Percentiles rank a stretch among this genome's conserved stretches.
These are phyloP conservation scores for Microctonus aethiopoides DNA, from an alignment of 2,888 invertebrate species.

Conservation along the genomic window DNA sequence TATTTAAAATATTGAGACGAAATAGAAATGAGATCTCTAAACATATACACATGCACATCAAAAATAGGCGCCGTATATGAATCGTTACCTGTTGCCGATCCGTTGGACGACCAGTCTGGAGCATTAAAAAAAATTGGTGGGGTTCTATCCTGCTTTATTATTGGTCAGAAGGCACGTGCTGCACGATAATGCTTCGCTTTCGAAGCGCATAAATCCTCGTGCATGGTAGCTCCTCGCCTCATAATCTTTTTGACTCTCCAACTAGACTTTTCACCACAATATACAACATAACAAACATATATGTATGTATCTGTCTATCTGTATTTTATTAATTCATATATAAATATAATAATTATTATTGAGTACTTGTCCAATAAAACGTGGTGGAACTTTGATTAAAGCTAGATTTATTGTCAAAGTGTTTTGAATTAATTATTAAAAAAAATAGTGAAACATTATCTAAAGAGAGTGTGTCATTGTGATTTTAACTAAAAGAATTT, in stretches of 20 bases:
- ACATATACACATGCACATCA: constrained; percentile 5
- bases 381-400: no score
- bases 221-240: constrained; percentile 46
- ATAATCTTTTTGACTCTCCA: constrained; percentile 56
- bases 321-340: no score
- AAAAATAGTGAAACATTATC: background rate
- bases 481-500: background rate
- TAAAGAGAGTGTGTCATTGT: background rate
- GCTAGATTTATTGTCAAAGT: no score
- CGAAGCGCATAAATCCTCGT: constrained; percentile 61
- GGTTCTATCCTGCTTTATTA: constrained; percentile 41
- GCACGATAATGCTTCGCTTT: constrained; percentile 60
- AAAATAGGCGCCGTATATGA: constrained; percentile 23
- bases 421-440: no score
- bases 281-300: no score
- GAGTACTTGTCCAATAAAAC: no score
- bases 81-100: constrained; percentile 31
- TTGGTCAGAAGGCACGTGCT: constrained; percentile 65
- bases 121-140: constrained; percentile 44
- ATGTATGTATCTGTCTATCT: no score
- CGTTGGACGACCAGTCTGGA: constrained; percentile 25
- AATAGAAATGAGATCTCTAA: background rate
- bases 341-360: no score
- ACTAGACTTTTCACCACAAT: background rate
- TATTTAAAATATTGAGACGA: no score